Evolutionary conservation across 1,140 invertebrate genomes (phyloP), one percentile per base, ranked within the genome.

Genomic region (Orchestia grillus): DNA sequence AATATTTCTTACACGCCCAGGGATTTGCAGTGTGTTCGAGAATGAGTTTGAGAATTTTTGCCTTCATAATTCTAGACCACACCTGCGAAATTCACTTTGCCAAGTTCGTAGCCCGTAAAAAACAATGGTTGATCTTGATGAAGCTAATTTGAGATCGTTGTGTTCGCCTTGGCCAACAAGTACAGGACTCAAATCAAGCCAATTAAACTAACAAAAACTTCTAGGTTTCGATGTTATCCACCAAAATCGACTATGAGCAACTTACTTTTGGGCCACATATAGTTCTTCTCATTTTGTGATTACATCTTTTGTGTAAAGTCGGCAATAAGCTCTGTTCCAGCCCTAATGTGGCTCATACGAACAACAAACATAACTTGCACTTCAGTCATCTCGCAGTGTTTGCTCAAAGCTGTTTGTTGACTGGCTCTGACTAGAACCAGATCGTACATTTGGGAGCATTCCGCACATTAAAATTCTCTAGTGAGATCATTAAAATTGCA

Each of bases 401-500:
- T 77, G 62, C 36, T 77, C 36, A 77, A 77, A 77, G 62, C 62
- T 77, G 15, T 36, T 28, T 77, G 15, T 77, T 77, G 11, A 90
- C 1, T 4, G 42, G 43, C 88, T 42, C 88, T 42, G 88, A 90
- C 88, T 42, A 90, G 88, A 28, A 90, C 36, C 43, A 77, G 62
- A 77, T 19, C 62, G 62, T 77, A 28, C 11, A 42, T 90, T 90
- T 90, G 43, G 41, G 88, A 41, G 28, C 88, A 90, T 90, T 90
- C 88, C 41, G 43, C 36, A 90, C 88, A 94, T 94, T 94, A 45
- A 94, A 40, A 94, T 45, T 94, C 92, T 47, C 44, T 94, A 15
- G 92, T 45, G 43, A 11, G 8, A 47, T 47, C 92, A 94, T 94
- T 94, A 94, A 47, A 42, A 94, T 94, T 94, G 92, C 44, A 36